A percentile compares a stretch with the other conserved stretches of the same genome.
These are phyloP conservation scores for Athripsodes cinereus DNA, from an alignment of 2,888 invertebrate species.

Conservation along the genomic window DNA sequence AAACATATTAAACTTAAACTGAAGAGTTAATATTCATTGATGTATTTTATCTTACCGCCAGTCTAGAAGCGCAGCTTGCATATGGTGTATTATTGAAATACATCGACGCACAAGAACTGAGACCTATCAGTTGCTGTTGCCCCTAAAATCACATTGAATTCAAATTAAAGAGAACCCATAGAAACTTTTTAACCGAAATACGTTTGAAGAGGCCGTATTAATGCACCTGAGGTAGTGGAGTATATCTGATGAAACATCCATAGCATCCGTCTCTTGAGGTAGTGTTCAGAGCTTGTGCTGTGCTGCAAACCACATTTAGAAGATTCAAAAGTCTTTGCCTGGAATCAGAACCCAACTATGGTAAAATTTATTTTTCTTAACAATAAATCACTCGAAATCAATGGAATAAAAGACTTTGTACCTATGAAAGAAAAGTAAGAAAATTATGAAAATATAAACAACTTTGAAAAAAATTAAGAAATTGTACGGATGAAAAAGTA, in stretches of 20 bases:
- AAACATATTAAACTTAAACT: too few species aligned
- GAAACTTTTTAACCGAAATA: too few species aligned
- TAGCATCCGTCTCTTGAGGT: conserved; percentile 57
- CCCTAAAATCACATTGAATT: conserved; percentile 41
- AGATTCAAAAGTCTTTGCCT: conserved; percentile 40
- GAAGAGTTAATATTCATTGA: too few species aligned
- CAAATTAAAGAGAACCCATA: neutral
- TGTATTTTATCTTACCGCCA: conserved; percentile 39
- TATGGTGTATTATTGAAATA: conserved; percentile 51
- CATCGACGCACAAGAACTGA: conserved; percentile 49
- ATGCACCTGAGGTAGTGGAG: conserved; percentile 43
- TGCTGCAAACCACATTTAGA: conserved; percentile 57
- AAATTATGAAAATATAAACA: too few species aligned
- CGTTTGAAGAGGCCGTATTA: neutral
- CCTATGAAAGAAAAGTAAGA: too few species aligned
- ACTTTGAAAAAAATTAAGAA: too few species aligned
- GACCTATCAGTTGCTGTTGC: conserved; percentile 47
- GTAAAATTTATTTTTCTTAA: too few species aligned
- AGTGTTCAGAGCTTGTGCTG: conserved; percentile 55
- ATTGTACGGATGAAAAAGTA: too few species aligned
- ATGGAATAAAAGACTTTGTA: too few species aligned
- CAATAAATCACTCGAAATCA: too few species aligned
- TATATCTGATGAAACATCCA: conserved; percentile 56
- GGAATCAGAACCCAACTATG: too few species aligned
- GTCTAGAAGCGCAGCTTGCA: conserved; percentile 43